phyloP scores from a whole-genome alignment of 2,888 invertebrate genomes.

The Agrochola lychnidis region DNA sequence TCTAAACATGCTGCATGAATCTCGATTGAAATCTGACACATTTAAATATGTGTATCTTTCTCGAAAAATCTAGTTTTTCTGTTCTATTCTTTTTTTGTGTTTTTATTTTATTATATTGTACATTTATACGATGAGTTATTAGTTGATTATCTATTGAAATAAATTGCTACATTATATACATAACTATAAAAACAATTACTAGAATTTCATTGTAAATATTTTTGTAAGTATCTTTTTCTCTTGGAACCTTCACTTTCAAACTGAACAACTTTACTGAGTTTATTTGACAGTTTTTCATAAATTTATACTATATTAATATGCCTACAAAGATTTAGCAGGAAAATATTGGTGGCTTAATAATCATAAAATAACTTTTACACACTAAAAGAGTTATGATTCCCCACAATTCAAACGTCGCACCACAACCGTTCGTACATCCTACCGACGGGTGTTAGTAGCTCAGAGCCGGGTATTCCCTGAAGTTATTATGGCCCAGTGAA shows the following conservation, averaged over 20 bases:
- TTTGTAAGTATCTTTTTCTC: background rate
- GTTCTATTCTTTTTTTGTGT: background rate
- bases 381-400: background rate
- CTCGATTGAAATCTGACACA: background rate
- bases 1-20: background rate
- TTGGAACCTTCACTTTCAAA: background rate
- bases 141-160: background rate
- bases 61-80: background rate
- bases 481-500: slow-evolving; percentile 89
- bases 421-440: slow-evolving; percentile 49
- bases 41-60: background rate
- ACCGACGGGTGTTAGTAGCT: slow-evolving; percentile 82
- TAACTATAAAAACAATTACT: background rate
- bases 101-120: background rate
- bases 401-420: slow-evolving; percentile 62
- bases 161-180: background rate
- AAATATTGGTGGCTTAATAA: background rate
- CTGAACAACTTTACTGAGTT: background rate
- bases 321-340: no score
- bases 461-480: slow-evolving; percentile 86
- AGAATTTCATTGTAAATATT: background rate
- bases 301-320: background rate
- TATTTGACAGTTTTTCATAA: background rate
- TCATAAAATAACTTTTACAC: background rate
- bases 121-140: background rate